Evolutionary conservation across 2,113 vertebrate genomes (phyloP).

Genomic region (Podocnemis expansa): DNA sequence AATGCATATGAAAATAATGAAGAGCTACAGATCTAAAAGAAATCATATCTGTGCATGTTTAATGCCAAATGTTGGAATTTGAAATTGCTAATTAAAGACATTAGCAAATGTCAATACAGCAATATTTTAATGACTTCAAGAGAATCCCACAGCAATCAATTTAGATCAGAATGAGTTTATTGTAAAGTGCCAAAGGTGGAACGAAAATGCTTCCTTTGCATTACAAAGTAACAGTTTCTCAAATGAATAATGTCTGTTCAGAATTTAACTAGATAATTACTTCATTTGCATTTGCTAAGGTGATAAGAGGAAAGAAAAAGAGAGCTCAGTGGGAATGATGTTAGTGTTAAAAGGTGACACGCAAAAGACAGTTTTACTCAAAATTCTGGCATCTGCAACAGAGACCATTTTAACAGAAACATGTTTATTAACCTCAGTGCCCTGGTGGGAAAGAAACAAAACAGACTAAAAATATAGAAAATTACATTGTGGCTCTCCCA

Average conservation of each 20-base stretch:
- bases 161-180: conserved; percentile 87
- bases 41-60: conserved; percentile 80
- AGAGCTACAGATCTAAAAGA: conserved; percentile 72
- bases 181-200: conserved; percentile 84
- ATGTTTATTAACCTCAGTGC: background rate
- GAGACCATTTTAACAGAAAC: conserved; percentile 27
- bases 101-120: conserved; percentile 90
- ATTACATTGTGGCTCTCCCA: background rate
- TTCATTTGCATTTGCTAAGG: conserved; percentile 74
- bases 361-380: conserved; percentile 24
- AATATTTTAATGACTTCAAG: conserved; percentile 90
- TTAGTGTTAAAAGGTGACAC: conserved; percentile 57
- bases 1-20: conserved; percentile 77
- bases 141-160: conserved; percentile 93
- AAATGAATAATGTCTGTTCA: conserved; percentile 80
- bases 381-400: conserved; percentile 24
- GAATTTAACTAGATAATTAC: conserved; percentile 80
- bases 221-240: conserved; percentile 79
- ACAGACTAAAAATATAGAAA: background rate
- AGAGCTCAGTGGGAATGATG: conserved; percentile 67
- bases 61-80: conserved; percentile 84
- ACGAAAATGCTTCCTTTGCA: conserved; percentile 81
- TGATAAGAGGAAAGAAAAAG: conserved; percentile 69
- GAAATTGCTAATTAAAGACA: conserved; percentile 88
- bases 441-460: background rate